These are phyloP conservation scores for Pocillopora damicornis DNA, from an alignment of 64 coral and sea anemone species.

Conservation along the genomic window DNA sequence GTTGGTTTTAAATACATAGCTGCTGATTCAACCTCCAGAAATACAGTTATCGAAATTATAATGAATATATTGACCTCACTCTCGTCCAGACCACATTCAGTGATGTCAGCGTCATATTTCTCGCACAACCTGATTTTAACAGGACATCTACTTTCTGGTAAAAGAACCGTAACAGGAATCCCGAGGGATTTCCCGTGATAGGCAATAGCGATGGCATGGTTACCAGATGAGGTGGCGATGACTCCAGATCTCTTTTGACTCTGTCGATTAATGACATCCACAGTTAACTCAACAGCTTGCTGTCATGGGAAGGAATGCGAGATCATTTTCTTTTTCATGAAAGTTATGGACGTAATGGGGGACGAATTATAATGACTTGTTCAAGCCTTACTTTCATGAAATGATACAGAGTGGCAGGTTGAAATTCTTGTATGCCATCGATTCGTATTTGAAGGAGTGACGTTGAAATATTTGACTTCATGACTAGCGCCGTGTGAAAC, in stretches of 20 bases:
- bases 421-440: too few relatives aligned
- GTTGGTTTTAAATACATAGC: too few relatives aligned
- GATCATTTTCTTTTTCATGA: background rate
- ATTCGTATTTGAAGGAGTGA: too few relatives aligned
- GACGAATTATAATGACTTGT: too few relatives aligned
- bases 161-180: constrained; percentile 63
- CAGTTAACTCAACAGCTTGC: background rate
- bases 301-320: background rate
- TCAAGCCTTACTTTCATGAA: too few relatives aligned
- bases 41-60: background rate
- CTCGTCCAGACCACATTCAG: background rate
- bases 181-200: constrained; percentile 33
- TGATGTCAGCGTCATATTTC: constrained; percentile 9
- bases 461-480: too few relatives aligned
- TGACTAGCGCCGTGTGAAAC: too few relatives aligned
- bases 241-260: constrained; percentile 42
- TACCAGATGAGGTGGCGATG: constrained; percentile 52
- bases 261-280: constrained; percentile 6
- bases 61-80: background rate
- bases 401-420: too few relatives aligned
- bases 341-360: too few relatives aligned
- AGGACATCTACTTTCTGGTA: constrained; percentile 62
- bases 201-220: constrained; percentile 55
- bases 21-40: too few relatives aligned
- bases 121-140: constrained; percentile 50